Conservation (phyloP, 2,888 invertebrate genomes). For the Lepas anatifera region DNA sequence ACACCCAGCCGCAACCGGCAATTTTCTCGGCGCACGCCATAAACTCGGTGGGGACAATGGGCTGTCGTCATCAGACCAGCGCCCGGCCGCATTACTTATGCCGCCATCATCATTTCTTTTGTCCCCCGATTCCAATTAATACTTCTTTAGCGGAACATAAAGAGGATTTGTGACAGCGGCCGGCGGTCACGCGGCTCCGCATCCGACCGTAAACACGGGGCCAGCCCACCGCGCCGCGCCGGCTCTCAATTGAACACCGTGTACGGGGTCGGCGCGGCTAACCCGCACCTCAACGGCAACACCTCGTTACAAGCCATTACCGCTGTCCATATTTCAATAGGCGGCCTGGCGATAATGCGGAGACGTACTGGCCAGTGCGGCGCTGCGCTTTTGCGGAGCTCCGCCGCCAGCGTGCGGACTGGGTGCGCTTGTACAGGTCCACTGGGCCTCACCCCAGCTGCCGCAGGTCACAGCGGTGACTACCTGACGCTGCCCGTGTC, state of each 20-base stretch:
- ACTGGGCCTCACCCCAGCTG: no score
- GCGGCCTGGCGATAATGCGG: background rate
- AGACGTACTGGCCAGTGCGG: no score
- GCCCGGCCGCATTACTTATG: background rate
- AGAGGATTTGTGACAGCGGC: background rate
- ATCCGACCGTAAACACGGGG: background rate
- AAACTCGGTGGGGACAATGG: background rate
- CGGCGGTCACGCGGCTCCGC: background rate
- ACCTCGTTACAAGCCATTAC: conserved; percentile 10
- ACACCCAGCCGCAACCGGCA: background rate
- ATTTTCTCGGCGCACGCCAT: background rate
- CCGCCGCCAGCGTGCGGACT: no score
- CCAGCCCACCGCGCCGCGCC: background rate
- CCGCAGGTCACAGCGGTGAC: no score
- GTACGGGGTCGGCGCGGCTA: background rate
- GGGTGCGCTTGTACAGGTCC: no score
- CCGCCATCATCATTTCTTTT: background rate
- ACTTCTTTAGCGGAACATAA: background rate
- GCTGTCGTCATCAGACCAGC: background rate
- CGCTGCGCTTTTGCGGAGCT: no score
- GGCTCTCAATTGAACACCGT: background rate
- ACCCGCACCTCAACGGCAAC: background rate
- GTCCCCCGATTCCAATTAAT: conserved; percentile 2
- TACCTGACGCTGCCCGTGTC: no score
- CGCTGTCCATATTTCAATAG: conserved; percentile 1